These are phyloP conservation scores for Rhinophrynus dorsalis DNA, from an alignment of 2,797 vertebrate genomes.

Conservation along the genomic window DNA sequence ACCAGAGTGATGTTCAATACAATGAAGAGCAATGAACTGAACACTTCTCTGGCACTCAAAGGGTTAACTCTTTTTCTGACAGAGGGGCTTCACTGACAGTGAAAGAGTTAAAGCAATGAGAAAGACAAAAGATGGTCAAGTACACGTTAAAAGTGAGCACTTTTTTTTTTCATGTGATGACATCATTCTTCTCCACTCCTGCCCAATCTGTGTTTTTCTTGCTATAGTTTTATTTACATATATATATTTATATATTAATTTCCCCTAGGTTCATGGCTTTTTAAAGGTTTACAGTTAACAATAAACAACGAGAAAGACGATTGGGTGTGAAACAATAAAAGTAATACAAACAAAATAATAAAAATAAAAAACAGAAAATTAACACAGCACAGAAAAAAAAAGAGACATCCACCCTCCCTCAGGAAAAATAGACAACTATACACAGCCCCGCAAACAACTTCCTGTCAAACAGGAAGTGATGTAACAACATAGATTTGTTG, in stretches of 20 bases:
- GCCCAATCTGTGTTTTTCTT: neutral
- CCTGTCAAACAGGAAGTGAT: constrained; percentile 39
- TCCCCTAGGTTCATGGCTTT: constrained; percentile 49
- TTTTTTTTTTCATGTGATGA: neutral
- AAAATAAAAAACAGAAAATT: constrained; percentile 9
- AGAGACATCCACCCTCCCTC: constrained; percentile 5
- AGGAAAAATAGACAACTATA: constrained; percentile 25
- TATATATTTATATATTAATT: constrained; percentile 51
- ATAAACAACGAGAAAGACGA: constrained; percentile 44
- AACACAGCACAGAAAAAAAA: constrained; percentile 23
- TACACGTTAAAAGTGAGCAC: constrained; percentile 5
- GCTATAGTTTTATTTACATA: constrained; percentile 50
- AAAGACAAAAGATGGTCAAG: constrained; percentile 1
- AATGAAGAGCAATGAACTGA: too few relatives aligned
- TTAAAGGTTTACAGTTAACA: constrained; percentile 46
- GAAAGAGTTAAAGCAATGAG: constrained; percentile 31
- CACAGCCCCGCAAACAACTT: constrained; percentile 34
- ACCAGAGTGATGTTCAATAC: too few relatives aligned
- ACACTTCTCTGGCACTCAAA: too few relatives aligned
- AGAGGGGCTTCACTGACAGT: neutral
- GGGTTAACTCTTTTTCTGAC: constrained; percentile 36
- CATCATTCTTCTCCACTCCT: constrained; percentile 2
- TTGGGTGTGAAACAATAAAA: constrained; percentile 6
- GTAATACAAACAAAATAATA: neutral
- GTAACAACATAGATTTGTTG: constrained; percentile 24